phyloP scores from a whole-genome alignment of 2,888 invertebrate genomes.

The Sisyra terminalis region DNA sequence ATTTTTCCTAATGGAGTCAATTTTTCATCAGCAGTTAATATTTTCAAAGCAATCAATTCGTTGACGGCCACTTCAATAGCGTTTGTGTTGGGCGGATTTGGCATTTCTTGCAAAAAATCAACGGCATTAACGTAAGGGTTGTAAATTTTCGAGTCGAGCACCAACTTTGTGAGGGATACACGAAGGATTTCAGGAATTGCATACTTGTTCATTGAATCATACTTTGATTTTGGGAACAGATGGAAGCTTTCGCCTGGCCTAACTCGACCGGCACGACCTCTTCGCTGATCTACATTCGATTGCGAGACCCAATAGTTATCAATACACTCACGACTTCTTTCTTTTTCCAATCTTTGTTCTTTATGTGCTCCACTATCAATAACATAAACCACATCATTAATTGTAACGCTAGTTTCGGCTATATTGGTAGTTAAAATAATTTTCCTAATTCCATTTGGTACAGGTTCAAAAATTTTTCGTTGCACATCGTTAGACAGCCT shows the following conservation, averaged over 20 bases:
- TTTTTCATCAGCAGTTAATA: constrained; percentile 36
- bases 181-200: constrained; percentile 46
- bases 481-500: constrained; percentile 41
- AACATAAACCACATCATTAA: constrained; percentile 52
- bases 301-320: constrained; percentile 44
- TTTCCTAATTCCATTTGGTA: constrained; percentile 37
- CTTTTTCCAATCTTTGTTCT: constrained; percentile 33
- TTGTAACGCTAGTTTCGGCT: constrained; percentile 56
- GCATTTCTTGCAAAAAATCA: constrained; percentile 40
- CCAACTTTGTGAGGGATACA: constrained; percentile 33
- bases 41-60: constrained; percentile 39
- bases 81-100: constrained; percentile 38
- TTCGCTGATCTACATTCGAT: constrained; percentile 44
- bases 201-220: constrained; percentile 30
- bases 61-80: constrained; percentile 38
- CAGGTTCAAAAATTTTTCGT: constrained; percentile 35
- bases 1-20: constrained; percentile 44
- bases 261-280: constrained; percentile 51
- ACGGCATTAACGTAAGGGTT: constrained; percentile 36
- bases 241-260: constrained; percentile 42
- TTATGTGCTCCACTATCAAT: constrained; percentile 47
- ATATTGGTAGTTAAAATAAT: constrained; percentile 56
- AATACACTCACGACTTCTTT: constrained; percentile 29
- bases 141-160: constrained; percentile 43
- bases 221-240: constrained; percentile 34